Evolutionary conservation across 2,888 invertebrate genomes (phyloP), one percentile per base, ranked within the genome.

Genomic region (Dolomedes plantarius): DNA sequence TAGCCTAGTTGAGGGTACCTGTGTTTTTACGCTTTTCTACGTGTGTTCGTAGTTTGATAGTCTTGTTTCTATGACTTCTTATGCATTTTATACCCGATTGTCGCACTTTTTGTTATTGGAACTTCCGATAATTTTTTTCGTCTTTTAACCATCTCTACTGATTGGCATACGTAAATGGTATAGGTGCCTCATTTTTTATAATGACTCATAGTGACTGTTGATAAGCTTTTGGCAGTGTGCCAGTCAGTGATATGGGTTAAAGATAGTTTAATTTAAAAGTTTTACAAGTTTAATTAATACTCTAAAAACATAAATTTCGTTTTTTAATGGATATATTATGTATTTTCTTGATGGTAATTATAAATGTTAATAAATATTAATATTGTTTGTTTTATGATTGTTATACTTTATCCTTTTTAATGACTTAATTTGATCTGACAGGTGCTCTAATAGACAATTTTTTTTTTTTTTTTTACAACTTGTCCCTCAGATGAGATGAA

Each of bases 171-270:
- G 56, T 56, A 56, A 56, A 23, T 56, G 56, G 56, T 56, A 56
- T 56, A 56, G 56, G 56, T 56, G 56, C 23, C 11, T 36, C 23
- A 56, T 56, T 56, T 67, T 67, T 67, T 67, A 32, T 67, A 67
- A 67, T 67, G 67, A 67, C 16, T 67, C 67, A 67, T 36, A 36
- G 36, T 31, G 67, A 67, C 36, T 67, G 36, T 67, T 31, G 67
- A 31, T 67, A 32, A 32, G 36, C 67, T 32, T 6, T 67, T 67
- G 67, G 67, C 67, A 28, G 32, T 32, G 19, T 32, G 67, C 67
- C 67, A 67, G 67, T 32, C 67, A 67, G 36, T 23, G 19, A 56
- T 56, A 56, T 56, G 6, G 23, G 56, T 56, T 19, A 56, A 23
- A 56, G 56, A 23, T 56, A 23, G 19, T 56, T 56, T 6, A 16